A percentile compares a stretch with the other conserved stretches of the same genome.
These are phyloP conservation scores for Dione vanillae DNA, from an alignment of 2,888 invertebrate genomes.

Conservation along the genomic window DNA sequence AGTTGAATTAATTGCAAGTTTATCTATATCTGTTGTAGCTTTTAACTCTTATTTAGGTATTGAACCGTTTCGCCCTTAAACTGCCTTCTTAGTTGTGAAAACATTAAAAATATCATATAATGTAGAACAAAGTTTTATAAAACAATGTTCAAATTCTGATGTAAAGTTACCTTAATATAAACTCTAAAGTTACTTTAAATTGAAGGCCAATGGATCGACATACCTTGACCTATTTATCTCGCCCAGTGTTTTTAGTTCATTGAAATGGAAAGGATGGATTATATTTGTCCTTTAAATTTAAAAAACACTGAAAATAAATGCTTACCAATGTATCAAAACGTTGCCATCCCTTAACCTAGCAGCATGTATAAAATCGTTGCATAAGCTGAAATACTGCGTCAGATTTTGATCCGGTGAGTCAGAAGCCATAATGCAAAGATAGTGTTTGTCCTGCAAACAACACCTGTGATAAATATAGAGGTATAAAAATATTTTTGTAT, in stretches of 20 bases:
- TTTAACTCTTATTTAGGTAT: not conserved
- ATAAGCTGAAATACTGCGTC: constrained; percentile 95
- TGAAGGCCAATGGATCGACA: constrained; percentile 19
- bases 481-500: not conserved
- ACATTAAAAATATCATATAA: not conserved
- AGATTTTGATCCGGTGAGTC: constrained; percentile 97
- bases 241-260: constrained; percentile 2
- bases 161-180: too few species aligned
- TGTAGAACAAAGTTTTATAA: not conserved
- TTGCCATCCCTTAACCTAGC: constrained; percentile 95
- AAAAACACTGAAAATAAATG: not conserved
- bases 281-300: constrained; percentile 6
- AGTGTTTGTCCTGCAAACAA: constrained; percentile 94
- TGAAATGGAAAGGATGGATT: not conserved
- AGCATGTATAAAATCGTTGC: constrained; percentile 98
- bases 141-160: not conserved
- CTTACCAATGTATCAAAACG: constrained; percentile 97
- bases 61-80: not conserved
- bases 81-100: not conserved
- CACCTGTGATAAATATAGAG: constrained; percentile 15
- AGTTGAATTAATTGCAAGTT: too few species aligned
- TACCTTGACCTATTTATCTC: constrained; percentile 36
- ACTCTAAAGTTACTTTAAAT: too few species aligned
- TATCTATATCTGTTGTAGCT: not conserved
- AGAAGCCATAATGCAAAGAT: constrained; percentile 97